These are phyloP conservation scores for Lates calcarifer DNA, from an alignment of 2,113 vertebrate genomes.

Conservation along the genomic window DNA sequence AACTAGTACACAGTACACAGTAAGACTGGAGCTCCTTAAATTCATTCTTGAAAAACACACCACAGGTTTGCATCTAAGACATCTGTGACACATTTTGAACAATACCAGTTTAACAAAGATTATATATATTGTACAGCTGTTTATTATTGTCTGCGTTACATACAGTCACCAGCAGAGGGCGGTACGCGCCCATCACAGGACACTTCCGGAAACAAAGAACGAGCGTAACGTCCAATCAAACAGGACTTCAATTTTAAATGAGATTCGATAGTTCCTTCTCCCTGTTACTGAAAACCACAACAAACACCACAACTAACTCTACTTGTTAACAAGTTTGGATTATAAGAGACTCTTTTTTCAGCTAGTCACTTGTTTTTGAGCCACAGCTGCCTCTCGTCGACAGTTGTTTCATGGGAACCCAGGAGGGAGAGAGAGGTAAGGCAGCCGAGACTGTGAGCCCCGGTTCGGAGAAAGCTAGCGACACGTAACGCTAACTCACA, in stretches of 20 bases:
- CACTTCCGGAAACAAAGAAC: slow-evolving; percentile 81
- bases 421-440: slow-evolving; percentile 84
- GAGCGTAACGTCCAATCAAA: slow-evolving; percentile 80
- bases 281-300: slow-evolving; percentile 33
- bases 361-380: slow-evolving; percentile 2
- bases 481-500: slow-evolving; percentile 63
- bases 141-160: neutral
- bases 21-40: no score
- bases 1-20: no score
- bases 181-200: neutral
- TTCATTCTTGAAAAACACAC: no score
- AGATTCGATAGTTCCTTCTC: slow-evolving; percentile 51
- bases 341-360: neutral
- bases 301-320: slow-evolving; percentile 9
- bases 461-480: slow-evolving; percentile 51
- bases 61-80: no score
- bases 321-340: neutral
- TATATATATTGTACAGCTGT: no score
- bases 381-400: slow-evolving; percentile 23
- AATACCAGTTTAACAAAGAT: no score
- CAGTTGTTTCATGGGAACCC: slow-evolving; percentile 84
- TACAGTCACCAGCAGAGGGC: slow-evolving; percentile 49
- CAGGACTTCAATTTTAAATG: slow-evolving; percentile 77
- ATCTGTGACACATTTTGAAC: no score
- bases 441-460: neutral